These are phyloP conservation scores for Mesoligia furuncula DNA, from an alignment of 2,888 invertebrate genomes.

Conservation along the genomic window DNA sequence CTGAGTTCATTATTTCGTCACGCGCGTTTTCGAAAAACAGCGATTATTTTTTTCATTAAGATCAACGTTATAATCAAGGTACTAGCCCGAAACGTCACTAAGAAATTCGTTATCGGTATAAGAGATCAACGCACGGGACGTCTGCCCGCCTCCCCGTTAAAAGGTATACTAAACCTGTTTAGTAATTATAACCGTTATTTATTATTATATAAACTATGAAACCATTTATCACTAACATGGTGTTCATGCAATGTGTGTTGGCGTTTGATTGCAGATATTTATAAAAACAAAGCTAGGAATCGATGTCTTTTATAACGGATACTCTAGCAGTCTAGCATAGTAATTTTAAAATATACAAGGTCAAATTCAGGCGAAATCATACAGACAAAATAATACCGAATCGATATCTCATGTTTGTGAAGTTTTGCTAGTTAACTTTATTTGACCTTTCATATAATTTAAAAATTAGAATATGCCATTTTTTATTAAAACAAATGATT, in stretches of 20 bases:
- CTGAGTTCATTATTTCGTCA: not conserved
- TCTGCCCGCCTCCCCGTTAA: conserved; percentile 66
- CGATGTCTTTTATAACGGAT: not conserved
- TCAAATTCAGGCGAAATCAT: no score
- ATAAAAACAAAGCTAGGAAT: not conserved
- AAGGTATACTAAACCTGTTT: conserved; percentile 60
- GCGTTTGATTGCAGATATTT: not conserved
- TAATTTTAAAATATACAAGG: not conserved
- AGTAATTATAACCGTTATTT: conserved; percentile 57
- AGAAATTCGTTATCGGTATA: conserved; percentile 73
- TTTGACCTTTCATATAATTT: not conserved
- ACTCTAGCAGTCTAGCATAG: not conserved
- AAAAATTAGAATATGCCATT: not conserved
- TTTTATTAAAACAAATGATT: not conserved
- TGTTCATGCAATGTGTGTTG: conserved; percentile 32
- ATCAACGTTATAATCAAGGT: conserved; percentile 4
- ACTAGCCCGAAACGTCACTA: conserved; percentile 35
- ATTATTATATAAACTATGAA: conserved; percentile 60
- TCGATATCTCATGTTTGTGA: not conserved
- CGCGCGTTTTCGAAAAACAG: not conserved
- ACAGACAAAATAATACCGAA: not conserved
- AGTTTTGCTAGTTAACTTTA: not conserved
- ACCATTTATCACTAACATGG: conserved; percentile 57
- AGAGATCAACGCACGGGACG: conserved; percentile 74
- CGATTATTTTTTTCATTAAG: conserved; percentile 7